These are phyloP conservation scores for Neosilurus mollespiculum DNA, from an alignment of 2,797 vertebrate species.

Conservation along the genomic window DNA sequence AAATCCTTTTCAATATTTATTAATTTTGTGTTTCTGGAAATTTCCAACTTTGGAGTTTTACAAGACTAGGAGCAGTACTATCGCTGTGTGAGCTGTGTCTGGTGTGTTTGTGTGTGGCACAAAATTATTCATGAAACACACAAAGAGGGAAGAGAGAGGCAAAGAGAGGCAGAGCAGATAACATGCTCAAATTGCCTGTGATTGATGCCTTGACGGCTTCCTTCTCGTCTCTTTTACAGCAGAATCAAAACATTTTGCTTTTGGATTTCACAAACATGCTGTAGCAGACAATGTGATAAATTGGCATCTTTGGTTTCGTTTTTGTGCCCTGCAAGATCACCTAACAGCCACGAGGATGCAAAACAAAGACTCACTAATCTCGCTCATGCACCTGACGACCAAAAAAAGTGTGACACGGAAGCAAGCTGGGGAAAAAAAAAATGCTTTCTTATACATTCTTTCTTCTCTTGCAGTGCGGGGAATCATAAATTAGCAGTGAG, in stretches of 20 bases:
- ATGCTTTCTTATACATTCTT: constrained; percentile 5
- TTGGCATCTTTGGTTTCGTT: constrained; percentile 76
- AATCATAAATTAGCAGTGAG: constrained; percentile 69
- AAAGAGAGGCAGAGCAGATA: constrained; percentile 54
- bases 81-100: constrained; percentile 7
- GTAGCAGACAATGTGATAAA: constrained; percentile 66
- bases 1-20: not conserved
- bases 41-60: not conserved
- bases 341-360: constrained; percentile 74
- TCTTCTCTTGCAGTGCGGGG: constrained; percentile 26
- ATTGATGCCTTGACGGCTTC: constrained; percentile 66
- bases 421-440: constrained; percentile 64
- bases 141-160: constrained; percentile 38
- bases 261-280: constrained; percentile 69
- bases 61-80: not conserved
- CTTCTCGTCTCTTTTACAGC: constrained; percentile 49
- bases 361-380: constrained; percentile 73
- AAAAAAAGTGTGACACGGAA: constrained; percentile 70
- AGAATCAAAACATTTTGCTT: constrained; percentile 71
- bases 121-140: constrained; percentile 53
- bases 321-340: constrained; percentile 71
- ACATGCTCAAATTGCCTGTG: constrained; percentile 62
- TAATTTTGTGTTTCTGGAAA: not conserved
- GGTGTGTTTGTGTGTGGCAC: constrained; percentile 46
- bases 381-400: constrained; percentile 73